Evolutionary conservation across 2,888 invertebrate genomes (phyloP).

Genomic region (Neria commutata): DNA sequence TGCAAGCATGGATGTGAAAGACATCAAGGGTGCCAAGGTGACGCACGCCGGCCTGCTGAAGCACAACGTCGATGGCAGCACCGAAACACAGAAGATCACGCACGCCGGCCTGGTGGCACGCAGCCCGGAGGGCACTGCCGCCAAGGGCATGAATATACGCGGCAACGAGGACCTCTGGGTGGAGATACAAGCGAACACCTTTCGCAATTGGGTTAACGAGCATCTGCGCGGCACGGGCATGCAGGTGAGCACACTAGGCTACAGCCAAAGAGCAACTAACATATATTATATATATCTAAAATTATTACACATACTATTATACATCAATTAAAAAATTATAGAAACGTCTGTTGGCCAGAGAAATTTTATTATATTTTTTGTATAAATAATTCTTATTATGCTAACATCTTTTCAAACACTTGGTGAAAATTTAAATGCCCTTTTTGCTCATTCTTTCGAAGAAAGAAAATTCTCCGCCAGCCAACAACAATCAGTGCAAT

Average conservation of each 20-base stretch:
- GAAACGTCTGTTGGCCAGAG: neutral
- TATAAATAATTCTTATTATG: too few relatives aligned
- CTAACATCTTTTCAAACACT: too few relatives aligned
- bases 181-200: constrained; percentile 94
- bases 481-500: too few relatives aligned
- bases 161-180: constrained; percentile 96
- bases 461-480: too few relatives aligned
- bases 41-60: constrained; percentile 67
- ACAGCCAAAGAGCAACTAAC: too few relatives aligned
- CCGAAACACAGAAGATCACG: constrained; percentile 68
- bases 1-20: constrained; percentile 60
- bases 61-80: constrained; percentile 68
- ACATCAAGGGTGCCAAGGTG: constrained; percentile 65
- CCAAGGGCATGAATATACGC: constrained; percentile 93
- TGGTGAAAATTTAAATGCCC: too few relatives aligned
- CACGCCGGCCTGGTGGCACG: constrained; percentile 86
- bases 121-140: constrained; percentile 92
- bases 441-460: too few relatives aligned
- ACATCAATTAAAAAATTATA: neutral
- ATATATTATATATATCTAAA: neutral
- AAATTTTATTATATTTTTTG: too few relatives aligned
- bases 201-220: constrained; percentile 97
- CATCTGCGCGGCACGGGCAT: constrained; percentile 75
- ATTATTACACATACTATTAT: neutral
- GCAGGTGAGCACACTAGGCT: constrained; percentile 63